Evolutionary conservation across 2,113 vertebrate genomes (phyloP), one percentile per base, ranked within the genome.

Genomic region (Macrotis lagotis): DNA sequence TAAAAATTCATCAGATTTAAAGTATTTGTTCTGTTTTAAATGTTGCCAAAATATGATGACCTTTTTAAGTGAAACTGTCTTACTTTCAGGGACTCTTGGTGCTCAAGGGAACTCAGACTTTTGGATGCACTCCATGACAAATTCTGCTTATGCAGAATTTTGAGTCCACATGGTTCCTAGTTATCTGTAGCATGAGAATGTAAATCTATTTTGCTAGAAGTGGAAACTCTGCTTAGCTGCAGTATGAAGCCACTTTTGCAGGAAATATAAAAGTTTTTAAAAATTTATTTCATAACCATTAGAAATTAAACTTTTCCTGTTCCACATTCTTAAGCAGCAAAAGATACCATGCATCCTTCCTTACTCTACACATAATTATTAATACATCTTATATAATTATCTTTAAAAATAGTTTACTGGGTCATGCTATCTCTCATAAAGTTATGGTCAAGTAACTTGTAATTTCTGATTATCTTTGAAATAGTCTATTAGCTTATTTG

Each of bases 261-360:
- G 52, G 93, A 95, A 89, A 97, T 74, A 25, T 53, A 28, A 44
- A 12, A 47, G 52, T 97, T 96, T 94, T 89, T 48, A 91, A 90
- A 44, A 74, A 26, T 89, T 90, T 24, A 10, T 25, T 8, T 88
- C 94, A 90, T 55, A 91, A 2, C 94, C 74, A n/a, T 96, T 89
- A 51, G 51, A 95, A 95, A 92, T 92, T 74, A 95, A 97, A 91
- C 44, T 59, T 11, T 44, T 22, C 16, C 16, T n/a, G 37, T 37
- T 74, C 66, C 19, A 83, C 19, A 83, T 83, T 83, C 37, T 83
- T 83, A 83, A n/a, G n/a, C 66, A 83, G 6, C 66, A 44, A 91
- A 37, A 92, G 50, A n/a, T 59, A 52, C 2, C 16, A 90, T 94
- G 94, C 28, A 25, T 94, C 14, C 66, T 93, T 93, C 55, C 59